Base-by-base conservation (phyloP, 2,888 invertebrate genomes). In the Spilosoma lubricipeda region DNA sequence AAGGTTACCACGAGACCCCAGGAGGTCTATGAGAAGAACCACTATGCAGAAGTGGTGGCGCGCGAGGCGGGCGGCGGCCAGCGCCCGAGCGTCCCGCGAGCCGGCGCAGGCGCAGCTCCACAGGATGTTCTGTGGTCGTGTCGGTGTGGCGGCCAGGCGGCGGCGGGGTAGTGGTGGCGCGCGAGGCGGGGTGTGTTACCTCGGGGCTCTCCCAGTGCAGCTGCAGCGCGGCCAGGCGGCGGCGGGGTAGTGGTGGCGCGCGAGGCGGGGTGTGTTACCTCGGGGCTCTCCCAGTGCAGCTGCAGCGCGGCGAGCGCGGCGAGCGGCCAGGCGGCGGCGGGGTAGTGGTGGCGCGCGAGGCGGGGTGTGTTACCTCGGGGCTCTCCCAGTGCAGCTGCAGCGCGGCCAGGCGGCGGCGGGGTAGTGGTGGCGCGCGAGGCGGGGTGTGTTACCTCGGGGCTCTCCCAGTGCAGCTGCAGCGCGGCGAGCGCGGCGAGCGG, bases 151-250 rank as follows among this genome's bases (percentile, higher is more conserved):
- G 98, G 96, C 94, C 98, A 98, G 80, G 98, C 96, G 91, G 98
- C 98, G 89, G 97, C 97, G 2, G 99, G 99, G 95, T 99, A 99
- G 93, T 99, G 99, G 78, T 97, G 97, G 23, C 99, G 94, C 2
- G 99, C 98, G 78, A 98, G 98, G 71, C 98, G 97, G 2, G 33
- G 33, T 33, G 33, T 33, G 33, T 33, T 30, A 81, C 84, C 80
- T 84, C 83, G 2, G 79, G 75, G 0, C 30, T 69, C 67, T 97
- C 96, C 90, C 97, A 96, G 83, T 97, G 96, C 84, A 98, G 99
- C 97, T 39, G 99, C 97, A 73, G 97, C 85, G 90, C 96, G 97
- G 90, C 71, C 97, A 88, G 97, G 96, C 91, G 97, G 86, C 97
- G 96, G 93, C 97, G 97, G 52, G 97, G 36, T 36, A 7, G 36